Evolutionary conservation across 2,113 vertebrate genomes (phyloP), one percentile per base, ranked within the genome.

Genomic region (Xyrauchen texanus): DNA sequence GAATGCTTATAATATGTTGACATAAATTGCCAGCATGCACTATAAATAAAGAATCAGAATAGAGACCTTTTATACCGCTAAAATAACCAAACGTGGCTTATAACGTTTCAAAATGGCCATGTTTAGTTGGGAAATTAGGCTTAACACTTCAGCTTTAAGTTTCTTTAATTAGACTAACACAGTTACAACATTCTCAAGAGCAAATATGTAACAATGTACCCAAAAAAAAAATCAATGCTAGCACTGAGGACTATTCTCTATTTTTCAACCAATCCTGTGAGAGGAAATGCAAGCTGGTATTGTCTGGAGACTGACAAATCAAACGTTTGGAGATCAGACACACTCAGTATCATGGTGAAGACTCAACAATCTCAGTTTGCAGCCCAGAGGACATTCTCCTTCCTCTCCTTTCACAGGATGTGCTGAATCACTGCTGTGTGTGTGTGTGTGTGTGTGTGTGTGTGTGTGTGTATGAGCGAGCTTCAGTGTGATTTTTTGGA

Each of bases 241-340:
- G 60, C 62, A 62, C 6, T 10, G 64, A 69, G 34, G 45, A 81
- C 49, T 4, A 0, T 75, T 83, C 65, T 82, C 11, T 77, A 73
- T 62, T 53, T 64, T n/a, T 80, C n/a, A 67, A 58, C 55, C 61
- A 57, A 76, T 58, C 79, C 63, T 79, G 87, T 78, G 78, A 91
- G 88, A 91, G 86, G 86, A 89, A 87, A 90, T 73, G 84, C 85
- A 89, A 91, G 88, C 86, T 86, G 85, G 63, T 64, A 81, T 58
- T 16, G 79, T 76, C 64, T 75, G 61, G 55, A 88, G 79, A 57
- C 76, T 85, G 21, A 34, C 21, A 34, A 34, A 34, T 34, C 21
- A 34, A 34, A 34, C 1, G 21, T 34, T 34, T 34, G 15, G 81
- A 83, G 82, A 76, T 46, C 87, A 87, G 57, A 74, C 9, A n/a